phyloP scores from a whole-genome alignment of 2,113 vertebrate genomes.

The Asarcornis scutulata region DNA sequence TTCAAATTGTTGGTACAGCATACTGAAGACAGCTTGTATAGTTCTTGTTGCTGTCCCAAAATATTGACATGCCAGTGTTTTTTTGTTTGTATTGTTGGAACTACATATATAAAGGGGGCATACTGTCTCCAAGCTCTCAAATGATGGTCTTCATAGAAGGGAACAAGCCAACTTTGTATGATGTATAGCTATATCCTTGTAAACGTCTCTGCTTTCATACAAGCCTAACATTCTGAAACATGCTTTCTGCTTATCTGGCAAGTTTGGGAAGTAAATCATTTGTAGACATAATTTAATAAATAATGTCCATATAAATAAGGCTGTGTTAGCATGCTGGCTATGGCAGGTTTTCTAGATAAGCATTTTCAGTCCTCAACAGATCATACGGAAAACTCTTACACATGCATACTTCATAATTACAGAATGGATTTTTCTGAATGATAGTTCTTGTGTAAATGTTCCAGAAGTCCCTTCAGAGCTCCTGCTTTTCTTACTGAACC shows the following conservation, averaged over 20 bases:
- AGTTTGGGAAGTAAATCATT: not conserved
- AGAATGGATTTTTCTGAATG: not conserved
- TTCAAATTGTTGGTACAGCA: not conserved
- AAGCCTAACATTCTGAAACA: not conserved
- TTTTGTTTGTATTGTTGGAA: not conserved
- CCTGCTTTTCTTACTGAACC: not conserved
- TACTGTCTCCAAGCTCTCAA: not conserved
- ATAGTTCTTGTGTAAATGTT: not conserved
- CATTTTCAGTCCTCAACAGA: not conserved
- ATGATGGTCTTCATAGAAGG: not conserved
- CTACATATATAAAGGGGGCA: accelerated
- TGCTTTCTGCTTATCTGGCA: not conserved
- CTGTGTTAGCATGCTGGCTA: not conserved
- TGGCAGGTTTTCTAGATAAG: not conserved
- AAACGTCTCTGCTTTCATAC: not conserved
- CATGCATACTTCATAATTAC: not conserved
- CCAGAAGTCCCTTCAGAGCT: not conserved
- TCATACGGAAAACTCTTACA: not conserved
- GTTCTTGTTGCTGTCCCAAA: not conserved
- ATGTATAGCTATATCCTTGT: not conserved
- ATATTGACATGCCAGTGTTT: not conserved
- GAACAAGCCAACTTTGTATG: not conserved
- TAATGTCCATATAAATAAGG: not conserved
- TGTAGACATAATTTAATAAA: not conserved
- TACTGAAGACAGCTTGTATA: not conserved